A percentile compares a stretch with the other conserved stretches of the same genome.
Conservation (phyloP, 2,888 invertebrate genomes). For the Cataglyphis cursor region DNA sequence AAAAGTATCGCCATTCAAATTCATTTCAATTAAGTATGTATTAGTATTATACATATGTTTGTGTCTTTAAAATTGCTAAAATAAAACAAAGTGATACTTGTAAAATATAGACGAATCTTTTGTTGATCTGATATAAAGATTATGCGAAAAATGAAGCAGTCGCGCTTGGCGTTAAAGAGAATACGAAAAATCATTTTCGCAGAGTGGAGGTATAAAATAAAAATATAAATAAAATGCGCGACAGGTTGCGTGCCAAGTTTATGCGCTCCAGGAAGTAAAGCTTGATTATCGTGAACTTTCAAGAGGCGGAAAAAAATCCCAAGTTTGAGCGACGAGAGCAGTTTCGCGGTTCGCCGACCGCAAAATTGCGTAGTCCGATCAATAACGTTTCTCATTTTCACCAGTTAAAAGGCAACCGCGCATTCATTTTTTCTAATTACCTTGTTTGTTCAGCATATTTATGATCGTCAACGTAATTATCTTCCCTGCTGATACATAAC, state of each 20-base stretch:
- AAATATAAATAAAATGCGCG: slow-evolving; percentile 33
- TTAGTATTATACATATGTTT: neutral
- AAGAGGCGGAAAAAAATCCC: slow-evolving; percentile 45
- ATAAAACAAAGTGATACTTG: neutral
- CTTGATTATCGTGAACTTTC: slow-evolving; percentile 51
- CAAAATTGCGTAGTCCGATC: slow-evolving; percentile 48
- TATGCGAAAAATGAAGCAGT: neutral
- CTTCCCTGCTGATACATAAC: slow-evolving; percentile 18
- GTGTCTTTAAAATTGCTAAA: neutral
- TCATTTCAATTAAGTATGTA: neutral
- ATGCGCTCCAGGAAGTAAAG: slow-evolving; percentile 35
- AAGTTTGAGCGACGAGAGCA: slow-evolving; percentile 51
- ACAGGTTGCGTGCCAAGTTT: slow-evolving; percentile 49
- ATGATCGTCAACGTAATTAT: slow-evolving; percentile 44
- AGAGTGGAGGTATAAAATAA: neutral
- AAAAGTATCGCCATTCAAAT: neutral
- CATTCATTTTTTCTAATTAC: slow-evolving; percentile 47
- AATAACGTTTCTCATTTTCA: slow-evolving; percentile 49
- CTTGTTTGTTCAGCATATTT: slow-evolving; percentile 46
- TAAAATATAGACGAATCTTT: neutral
- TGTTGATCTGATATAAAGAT: neutral
- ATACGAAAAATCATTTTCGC: neutral
- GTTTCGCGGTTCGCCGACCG: slow-evolving; percentile 52
- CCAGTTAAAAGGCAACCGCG: slow-evolving; percentile 20
- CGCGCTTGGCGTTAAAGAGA: slow-evolving; percentile 8